phyloP scores from a whole-genome alignment of 2,113 vertebrate genomes.

The Leptocoma aspasia region DNA sequence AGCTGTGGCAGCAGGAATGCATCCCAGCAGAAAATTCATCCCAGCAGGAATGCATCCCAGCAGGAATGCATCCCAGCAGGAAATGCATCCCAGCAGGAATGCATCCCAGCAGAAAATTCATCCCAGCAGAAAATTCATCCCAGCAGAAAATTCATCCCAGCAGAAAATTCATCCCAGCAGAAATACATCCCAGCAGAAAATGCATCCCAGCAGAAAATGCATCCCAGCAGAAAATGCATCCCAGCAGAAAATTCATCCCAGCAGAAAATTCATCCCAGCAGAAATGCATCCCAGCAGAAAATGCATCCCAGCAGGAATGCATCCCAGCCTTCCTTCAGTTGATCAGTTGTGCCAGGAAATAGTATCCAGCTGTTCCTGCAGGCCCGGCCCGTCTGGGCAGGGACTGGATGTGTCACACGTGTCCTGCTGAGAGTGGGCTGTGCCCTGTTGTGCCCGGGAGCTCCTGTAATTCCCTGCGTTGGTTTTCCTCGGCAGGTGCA shows the following conservation, averaged over 20 bases:
- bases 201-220: not conserved
- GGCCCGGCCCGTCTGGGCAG: not conserved
- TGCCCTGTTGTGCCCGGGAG: accelerated
- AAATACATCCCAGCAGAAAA: not conserved
- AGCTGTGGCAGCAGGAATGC: not conserved
- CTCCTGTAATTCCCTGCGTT: not conserved
- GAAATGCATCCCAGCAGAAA: not conserved
- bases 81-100: not conserved
- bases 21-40: no score
- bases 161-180: no score
- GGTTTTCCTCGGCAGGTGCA: conserved; percentile 66
- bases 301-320: not conserved
- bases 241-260: not conserved
- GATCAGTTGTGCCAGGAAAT: not conserved
- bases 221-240: not conserved
- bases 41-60: not conserved
- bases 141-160: not conserved
- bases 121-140: not conserved
- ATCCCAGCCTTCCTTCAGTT: not conserved
- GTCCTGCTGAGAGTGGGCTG: not conserved
- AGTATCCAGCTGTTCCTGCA: not conserved
- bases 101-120: not conserved
- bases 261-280: no score
- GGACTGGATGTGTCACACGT: not conserved
- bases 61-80: not conserved